Evolutionary conservation across 2,888 invertebrate species (phyloP).

Genomic region (Flexamia atlantica): DNA sequence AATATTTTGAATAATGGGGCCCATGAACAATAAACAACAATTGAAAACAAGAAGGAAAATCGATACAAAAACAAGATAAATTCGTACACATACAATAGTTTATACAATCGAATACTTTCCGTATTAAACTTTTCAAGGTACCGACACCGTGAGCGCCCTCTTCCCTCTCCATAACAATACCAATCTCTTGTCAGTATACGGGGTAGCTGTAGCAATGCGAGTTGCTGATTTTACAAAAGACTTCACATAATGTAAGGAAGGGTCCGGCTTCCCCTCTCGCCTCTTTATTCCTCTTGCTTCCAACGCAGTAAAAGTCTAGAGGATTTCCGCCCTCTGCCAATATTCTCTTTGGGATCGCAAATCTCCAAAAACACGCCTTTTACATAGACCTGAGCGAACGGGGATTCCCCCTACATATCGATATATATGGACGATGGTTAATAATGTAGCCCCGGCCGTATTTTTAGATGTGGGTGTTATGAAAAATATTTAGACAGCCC

Average conservation of each 20-base stretch:
- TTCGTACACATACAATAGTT: no score
- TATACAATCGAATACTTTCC: no score
- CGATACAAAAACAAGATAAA: no score
- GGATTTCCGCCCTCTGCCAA: slow-evolving; percentile 13
- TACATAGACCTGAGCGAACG: slow-evolving; percentile 36
- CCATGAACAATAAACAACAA: no score
- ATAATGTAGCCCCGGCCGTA: neutral
- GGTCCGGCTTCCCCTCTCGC: slow-evolving; percentile 10
- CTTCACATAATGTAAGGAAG: slow-evolving; percentile 35
- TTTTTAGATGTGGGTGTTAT: no score
- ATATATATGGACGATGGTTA: neutral
- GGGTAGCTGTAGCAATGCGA: neutral
- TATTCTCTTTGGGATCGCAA: slow-evolving; percentile 41
- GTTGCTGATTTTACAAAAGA: slow-evolving; percentile 41
- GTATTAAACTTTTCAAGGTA: no score
- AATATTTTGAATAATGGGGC: no score
- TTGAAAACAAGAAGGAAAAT: no score
- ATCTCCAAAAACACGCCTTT: slow-evolving; percentile 25
- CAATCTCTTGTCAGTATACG: neutral
- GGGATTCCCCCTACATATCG: neutral
- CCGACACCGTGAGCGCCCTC: no score
- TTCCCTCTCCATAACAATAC: neutral
- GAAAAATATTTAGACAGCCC: no score
- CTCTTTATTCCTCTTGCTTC: slow-evolving; percentile 3
- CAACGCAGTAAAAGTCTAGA: slow-evolving; percentile 34